Percentiles rank a stretch among this genome's conserved stretches.
These are phyloP conservation scores for Atta colombica DNA, from an alignment of 1,140 invertebrate genomes.

Conservation along the genomic window DNA sequence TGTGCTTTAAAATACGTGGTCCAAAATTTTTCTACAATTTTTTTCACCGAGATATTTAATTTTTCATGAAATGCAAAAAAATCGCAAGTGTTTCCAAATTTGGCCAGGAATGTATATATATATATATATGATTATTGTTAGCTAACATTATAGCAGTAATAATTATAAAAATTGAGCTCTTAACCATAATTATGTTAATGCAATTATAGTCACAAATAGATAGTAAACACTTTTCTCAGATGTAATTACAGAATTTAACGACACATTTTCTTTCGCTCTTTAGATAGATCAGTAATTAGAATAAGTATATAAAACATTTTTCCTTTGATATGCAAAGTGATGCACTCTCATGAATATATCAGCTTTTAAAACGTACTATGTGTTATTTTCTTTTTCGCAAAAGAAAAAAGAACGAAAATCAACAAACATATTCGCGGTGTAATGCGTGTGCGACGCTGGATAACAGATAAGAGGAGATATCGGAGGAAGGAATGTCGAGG, in stretches of 20 bases:
- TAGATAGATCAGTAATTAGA: not conserved
- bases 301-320: not conserved
- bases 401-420: not conserved
- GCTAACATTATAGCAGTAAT: too few species aligned
- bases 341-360: not conserved
- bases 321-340: not conserved
- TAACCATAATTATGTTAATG: too few species aligned
- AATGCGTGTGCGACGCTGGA: slow-evolving; percentile 5
- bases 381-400: not conserved
- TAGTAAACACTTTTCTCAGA: too few species aligned
- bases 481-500: slow-evolving; percentile 52
- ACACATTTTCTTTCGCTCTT: not conserved
- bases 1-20: too few species aligned
- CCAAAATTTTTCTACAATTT: too few species aligned
- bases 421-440: slow-evolving; percentile 28
- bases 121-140: too few species aligned
- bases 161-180: too few species aligned
- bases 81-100: too few species aligned
- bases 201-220: too few species aligned
- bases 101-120: too few species aligned
- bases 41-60: too few species aligned
- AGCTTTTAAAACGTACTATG: not conserved
- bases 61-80: too few species aligned
- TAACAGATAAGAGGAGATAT: slow-evolving; percentile 56
- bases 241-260: not conserved